These are phyloP conservation scores for Volucella inflata DNA, from an alignment of 2,888 invertebrate species.

Conservation along the genomic window DNA sequence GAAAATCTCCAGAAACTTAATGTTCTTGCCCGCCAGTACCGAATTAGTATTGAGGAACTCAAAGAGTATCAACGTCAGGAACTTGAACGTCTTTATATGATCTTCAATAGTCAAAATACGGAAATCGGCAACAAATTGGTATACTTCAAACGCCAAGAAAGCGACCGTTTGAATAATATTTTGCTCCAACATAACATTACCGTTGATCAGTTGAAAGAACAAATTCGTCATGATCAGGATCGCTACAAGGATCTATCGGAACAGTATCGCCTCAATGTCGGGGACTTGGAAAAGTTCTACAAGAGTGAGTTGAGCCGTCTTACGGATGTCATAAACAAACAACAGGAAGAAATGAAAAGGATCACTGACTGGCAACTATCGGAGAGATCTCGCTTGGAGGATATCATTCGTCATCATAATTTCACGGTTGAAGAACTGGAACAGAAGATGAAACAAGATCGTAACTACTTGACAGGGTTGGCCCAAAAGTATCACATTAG, in stretches of 20 bases:
- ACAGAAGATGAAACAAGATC: constrained; percentile 80
- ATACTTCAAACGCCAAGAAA: constrained; percentile 78
- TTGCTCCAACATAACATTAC: constrained; percentile 81
- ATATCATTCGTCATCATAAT: constrained; percentile 80
- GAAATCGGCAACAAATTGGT: constrained; percentile 77
- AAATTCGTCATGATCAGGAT: constrained; percentile 80
- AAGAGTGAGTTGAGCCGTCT: constrained; percentile 81
- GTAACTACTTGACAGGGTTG: constrained; percentile 79
- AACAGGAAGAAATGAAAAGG: constrained; percentile 81
- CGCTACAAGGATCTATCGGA: constrained; percentile 79
- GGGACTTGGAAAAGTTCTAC: constrained; percentile 81
- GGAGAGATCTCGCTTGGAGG: constrained; percentile 80
- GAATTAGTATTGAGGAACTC: constrained; percentile 79
- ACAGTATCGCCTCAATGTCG: constrained; percentile 81
- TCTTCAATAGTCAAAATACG: constrained; percentile 80
- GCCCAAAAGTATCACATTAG: constrained; percentile 81
- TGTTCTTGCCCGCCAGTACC: constrained; percentile 78
- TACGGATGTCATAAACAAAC: constrained; percentile 79
- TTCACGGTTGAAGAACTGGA: constrained; percentile 80
- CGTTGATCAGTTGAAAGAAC: constrained; percentile 80
- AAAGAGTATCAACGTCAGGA: constrained; percentile 81
- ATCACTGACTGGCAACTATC: constrained; percentile 81
- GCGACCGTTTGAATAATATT: constrained; percentile 79
- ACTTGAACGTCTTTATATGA: constrained; percentile 79
- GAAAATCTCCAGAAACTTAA: constrained; percentile 79